Conservation (phyloP, 2,797 vertebrate species). For the Nannoperca australis region DNA sequence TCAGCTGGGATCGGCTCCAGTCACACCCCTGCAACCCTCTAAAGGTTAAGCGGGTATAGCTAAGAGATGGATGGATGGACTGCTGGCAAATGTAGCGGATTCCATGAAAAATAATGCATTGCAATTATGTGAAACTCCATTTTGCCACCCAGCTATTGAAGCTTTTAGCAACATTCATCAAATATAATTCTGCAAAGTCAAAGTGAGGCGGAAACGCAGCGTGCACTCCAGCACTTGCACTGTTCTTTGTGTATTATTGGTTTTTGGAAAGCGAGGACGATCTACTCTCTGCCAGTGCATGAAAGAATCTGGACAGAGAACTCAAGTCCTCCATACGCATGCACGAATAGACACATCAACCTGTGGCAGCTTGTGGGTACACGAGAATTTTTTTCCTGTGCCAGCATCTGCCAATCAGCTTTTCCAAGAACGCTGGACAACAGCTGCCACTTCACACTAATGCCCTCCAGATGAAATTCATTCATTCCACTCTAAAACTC, state of each 20-base stretch:
- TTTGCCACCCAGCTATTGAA: conserved; percentile 3
- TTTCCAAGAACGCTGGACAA: conserved; percentile 57
- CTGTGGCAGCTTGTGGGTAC: conserved; percentile 34
- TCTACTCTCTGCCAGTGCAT: conserved; percentile 29
- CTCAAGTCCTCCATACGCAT: conserved; percentile 19
- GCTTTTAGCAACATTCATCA: conserved; percentile 6
- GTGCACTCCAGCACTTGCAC: background rate
- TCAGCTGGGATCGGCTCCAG: background rate
- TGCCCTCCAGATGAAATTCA: conserved; percentile 67
- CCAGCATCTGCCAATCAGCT: conserved; percentile 41
- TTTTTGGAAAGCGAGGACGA: conserved; percentile 20
- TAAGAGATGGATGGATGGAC: background rate
- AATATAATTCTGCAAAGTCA: conserved; percentile 13
- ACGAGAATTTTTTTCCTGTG: conserved; percentile 30
- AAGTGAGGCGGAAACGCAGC: conserved; percentile 2
- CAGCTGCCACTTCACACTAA: conserved; percentile 70
- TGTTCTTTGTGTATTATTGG: conserved; percentile 17
- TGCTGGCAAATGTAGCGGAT: background rate
- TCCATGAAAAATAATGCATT: background rate
- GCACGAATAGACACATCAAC: conserved; percentile 37
- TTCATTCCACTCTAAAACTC: conserved; percentile 65
- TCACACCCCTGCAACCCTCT: background rate
- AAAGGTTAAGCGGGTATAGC: background rate
- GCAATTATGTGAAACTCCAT: conserved; percentile 18
- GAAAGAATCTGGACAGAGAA: conserved; percentile 43